Evolutionary conservation across 2,113 vertebrate genomes (phyloP).

Genomic region (Oryzias celebensis): DNA sequence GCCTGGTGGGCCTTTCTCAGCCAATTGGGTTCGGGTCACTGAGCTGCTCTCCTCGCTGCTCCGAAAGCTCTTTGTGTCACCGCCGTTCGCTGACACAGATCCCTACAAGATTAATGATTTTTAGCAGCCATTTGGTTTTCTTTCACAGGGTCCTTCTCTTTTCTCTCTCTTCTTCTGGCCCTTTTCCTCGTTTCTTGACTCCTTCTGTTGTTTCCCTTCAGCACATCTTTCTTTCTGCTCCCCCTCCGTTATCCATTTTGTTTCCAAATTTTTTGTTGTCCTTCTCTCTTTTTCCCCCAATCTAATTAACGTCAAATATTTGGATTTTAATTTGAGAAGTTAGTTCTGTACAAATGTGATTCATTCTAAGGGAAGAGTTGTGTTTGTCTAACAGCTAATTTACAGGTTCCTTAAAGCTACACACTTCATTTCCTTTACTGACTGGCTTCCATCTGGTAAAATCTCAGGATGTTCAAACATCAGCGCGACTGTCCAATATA

Average conservation of each 20-base stretch:
- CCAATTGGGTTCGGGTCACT: slow-evolving; percentile 99
- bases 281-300: slow-evolving; percentile 22
- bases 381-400: slow-evolving; percentile 12
- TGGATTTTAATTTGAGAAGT: slow-evolving; percentile 21
- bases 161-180: slow-evolving; percentile 32
- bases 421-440: slow-evolving; percentile 23
- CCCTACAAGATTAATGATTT: slow-evolving; percentile 98
- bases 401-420: not conserved
- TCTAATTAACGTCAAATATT: slow-evolving; percentile 18
- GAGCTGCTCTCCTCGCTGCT: slow-evolving; percentile 96
- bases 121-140: slow-evolving; percentile 78
- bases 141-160: slow-evolving; percentile 59
- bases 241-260: slow-evolving; percentile 25
- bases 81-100: slow-evolving; percentile 88
- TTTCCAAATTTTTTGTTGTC: slow-evolving; percentile 7
- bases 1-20: slow-evolving; percentile 99
- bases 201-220: slow-evolving; percentile 37
- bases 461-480: slow-evolving; percentile 38
- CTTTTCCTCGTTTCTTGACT: slow-evolving; percentile 36
- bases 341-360: slow-evolving; percentile 18
- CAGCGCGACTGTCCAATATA: slow-evolving; percentile 37
- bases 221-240: slow-evolving; percentile 35
- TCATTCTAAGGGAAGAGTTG: not conserved
- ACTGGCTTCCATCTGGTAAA: slow-evolving; percentile 30
- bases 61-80: slow-evolving; percentile 82